Base-by-base conservation (phyloP, 2,113 vertebrate genomes). In the Ictidomys tridecemlineatus region DNA sequence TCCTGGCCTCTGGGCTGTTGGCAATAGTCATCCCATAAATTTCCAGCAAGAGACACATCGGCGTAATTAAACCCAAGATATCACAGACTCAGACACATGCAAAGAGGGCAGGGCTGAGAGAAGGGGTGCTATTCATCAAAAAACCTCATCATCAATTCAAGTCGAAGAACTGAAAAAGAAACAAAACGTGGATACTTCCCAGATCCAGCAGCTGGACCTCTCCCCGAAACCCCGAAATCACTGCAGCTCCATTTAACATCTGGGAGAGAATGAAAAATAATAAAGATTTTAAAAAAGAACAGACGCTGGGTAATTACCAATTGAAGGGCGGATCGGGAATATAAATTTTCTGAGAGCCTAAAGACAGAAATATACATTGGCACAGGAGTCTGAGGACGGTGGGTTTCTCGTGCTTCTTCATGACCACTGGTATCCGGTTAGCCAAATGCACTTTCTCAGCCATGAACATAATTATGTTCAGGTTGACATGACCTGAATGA, bases 181-280 rank as follows among this genome's bases (percentile, higher is more conserved):
- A 90, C 70, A 95, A 96, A 95, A 56, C 58, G 10, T 94, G 96
- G 84, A 93, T 82, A 76, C 39, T n/a, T 95, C 96, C 96, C 96
- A 96, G 95, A 77, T 61, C 72, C 72, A 0, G 96, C 97, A 97
- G 97, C 96, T 97, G 96, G 93, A 97, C 92, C 63, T 91, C 87
- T 96, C 92, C 3, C 92, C 39, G 18, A 95, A 97, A 95, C 91
- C 77, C 87, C n/a, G 39, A 91, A 95, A 97, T 85, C 92, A 78
- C 4, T 87, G 84, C 90, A 5, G 65, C 84, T 87, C 95, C 42
- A 77, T 63, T 92, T 92, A 97, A 97, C 97, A 98, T 98, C 97
- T 98, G 97, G 97, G 94, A 63, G 88, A 97, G 94, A 88, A 97
- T 93, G 88, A 97, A 96, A 97, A 96, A 93, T 97, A 95, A 97